Base-by-base conservation (phyloP, 2,113 vertebrate species). In the Oostethus manadensis region DNA sequence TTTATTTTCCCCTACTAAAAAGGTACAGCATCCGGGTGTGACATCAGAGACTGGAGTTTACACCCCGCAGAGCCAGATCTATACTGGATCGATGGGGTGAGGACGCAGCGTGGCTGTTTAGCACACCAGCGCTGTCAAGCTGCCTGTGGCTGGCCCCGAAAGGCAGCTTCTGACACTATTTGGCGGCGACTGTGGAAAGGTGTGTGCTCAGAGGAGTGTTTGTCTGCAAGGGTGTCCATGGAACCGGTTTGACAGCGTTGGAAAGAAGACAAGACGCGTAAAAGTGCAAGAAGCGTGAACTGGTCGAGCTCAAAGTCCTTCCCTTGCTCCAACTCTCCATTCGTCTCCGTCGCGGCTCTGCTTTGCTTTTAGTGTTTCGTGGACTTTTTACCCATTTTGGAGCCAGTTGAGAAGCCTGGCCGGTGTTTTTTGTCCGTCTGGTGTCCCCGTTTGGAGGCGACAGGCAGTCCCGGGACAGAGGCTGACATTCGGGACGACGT, bases 201-300 rank as follows among this genome's bases (percentile, higher is more conserved):
- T 21, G 58, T 64, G 55, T 26, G 42, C 18, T 11, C n/a, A 21
- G 53, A 40, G 35, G 35, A 33, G 53, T 55, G 53, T 55, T 17
- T 46, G 47, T 46, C 49, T 26, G 46, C n/a, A 22, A 29, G 21
- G 29, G 54, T 14, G 44, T 10, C 35, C 35, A 40, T 55, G 75
- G 29, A 83, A 86, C 85, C 81, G 85, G 85, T 87, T 53, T 1
- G 74, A 75, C 85, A 5, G 53, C 67, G 70, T 76, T 53, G 44
- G 9, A 45, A 20, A 50, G 50, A 10, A 46, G 29, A 33, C 29
- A 33, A 33, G 38, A 55, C 56, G 51, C 20, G 62, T 65, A 61
- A 72, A 48, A 60, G 23, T 33, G 29, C 5, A 58, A 44, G 44
- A 10, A 26, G 29, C 49, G 46, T 40, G 51, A 38, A 54, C 55